Conservation (phyloP, 2,113 vertebrate species). For the Channa argus region DNA sequence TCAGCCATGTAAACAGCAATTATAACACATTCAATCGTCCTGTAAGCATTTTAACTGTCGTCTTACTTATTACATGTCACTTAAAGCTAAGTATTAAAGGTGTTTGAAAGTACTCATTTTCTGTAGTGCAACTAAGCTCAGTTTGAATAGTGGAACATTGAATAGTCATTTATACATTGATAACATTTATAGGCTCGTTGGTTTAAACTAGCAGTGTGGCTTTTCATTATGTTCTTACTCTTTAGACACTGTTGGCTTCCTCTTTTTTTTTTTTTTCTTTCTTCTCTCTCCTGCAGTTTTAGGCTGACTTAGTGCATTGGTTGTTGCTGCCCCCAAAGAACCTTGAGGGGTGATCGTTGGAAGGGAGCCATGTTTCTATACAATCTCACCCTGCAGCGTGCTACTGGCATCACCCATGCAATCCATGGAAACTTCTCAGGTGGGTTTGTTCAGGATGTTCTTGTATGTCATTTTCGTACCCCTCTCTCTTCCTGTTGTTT, state of each 20-base stretch:
- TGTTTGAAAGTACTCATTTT: neutral
- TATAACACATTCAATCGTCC: neutral
- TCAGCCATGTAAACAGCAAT: conserved; percentile 4
- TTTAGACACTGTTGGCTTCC: neutral
- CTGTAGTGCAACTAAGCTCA: too few relatives aligned
- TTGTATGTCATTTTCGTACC: neutral
- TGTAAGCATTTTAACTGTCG: neutral
- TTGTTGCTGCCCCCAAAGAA: conserved; percentile 45
- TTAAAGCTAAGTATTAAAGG: too few relatives aligned
- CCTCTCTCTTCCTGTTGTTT: neutral
- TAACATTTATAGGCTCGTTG: neutral
- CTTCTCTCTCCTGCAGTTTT: conserved; percentile 2
- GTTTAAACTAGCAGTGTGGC: too few relatives aligned
- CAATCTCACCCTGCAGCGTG: conserved; percentile 95
- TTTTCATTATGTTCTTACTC: neutral
- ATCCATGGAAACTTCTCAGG: conserved; percentile 99
- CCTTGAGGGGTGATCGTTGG: conserved; percentile 41
- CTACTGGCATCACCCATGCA: conserved; percentile 95
- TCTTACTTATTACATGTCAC: too few relatives aligned
- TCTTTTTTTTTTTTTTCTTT: neutral
- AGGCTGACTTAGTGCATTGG: conserved; percentile 39
- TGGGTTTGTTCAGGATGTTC: conserved; percentile 59
- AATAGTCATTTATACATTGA: too few relatives aligned
- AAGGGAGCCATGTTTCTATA: conserved; percentile 93
- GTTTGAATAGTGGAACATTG: neutral